A percentile compares a stretch with the other conserved stretches of the same genome.
Evolutionary conservation across 2,113 vertebrate species (phyloP).

Genomic region (Ageneiosus marmoratus): DNA sequence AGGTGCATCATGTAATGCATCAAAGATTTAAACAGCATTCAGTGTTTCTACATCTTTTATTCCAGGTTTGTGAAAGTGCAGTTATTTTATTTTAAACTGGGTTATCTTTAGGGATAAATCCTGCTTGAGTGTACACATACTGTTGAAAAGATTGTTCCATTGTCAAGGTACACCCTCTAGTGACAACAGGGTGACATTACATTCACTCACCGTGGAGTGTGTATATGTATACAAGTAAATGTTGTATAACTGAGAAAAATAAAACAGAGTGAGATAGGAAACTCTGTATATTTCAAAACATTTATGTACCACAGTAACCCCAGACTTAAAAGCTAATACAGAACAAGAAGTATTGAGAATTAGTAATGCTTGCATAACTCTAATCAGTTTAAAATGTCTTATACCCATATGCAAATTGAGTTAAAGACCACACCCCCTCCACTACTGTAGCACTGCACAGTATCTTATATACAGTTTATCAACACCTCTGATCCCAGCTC

Average conservation of each 20-base stretch:
- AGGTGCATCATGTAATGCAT: neutral
- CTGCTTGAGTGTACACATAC: neutral
- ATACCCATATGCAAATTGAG: neutral
- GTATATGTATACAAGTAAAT: neutral
- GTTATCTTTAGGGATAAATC: neutral
- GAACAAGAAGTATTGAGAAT: neutral
- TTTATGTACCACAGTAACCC: neutral
- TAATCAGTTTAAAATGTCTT: neutral
- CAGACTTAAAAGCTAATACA: neutral
- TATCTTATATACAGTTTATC: neutral
- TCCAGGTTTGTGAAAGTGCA: neutral
- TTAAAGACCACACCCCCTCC: neutral
- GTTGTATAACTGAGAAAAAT: neutral
- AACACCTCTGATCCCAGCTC: neutral
- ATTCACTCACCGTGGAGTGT: neutral
- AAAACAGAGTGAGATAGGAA: neutral
- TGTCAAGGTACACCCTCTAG: slow-evolving; percentile 15
- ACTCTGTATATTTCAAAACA: neutral
- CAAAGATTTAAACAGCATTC: neutral
- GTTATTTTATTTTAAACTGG: neutral
- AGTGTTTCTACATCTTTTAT: neutral
- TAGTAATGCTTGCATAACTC: neutral
- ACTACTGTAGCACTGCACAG: neutral
- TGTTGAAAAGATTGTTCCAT: neutral
- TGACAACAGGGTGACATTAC: neutral